phyloP scores from a whole-genome alignment of 2,888 invertebrate genomes.

The Trissolcus brochymenae region DNA sequence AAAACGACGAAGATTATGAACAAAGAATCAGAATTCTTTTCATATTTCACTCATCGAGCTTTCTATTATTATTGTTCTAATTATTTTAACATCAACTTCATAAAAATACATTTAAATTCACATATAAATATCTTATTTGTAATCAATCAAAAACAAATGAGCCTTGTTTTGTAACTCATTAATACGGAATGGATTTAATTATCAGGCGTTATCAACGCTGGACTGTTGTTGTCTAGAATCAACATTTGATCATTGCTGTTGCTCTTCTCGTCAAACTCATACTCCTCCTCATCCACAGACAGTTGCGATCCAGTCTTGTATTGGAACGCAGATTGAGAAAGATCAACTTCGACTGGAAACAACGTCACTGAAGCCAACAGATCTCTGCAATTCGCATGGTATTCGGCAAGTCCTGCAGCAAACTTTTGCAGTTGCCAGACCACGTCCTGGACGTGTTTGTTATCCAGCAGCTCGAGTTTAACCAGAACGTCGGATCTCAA shows the following conservation, averaged over 20 bases:
- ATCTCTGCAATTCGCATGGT: constrained; percentile 85
- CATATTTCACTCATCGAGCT: neutral
- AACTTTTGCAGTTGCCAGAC: constrained; percentile 90
- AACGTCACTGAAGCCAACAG: constrained; percentile 86
- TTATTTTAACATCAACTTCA: constrained; percentile 2
- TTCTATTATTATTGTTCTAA: neutral
- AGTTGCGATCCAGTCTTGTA: constrained; percentile 81
- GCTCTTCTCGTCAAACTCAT: constrained; percentile 59
- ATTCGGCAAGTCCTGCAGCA: constrained; percentile 88
- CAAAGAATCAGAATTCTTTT: no score
- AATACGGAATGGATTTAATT: constrained; percentile 28
- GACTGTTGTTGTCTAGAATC: constrained; percentile 61
- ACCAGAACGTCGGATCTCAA: constrained; percentile 94
- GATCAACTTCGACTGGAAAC: constrained; percentile 97
- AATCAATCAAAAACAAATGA: constrained; percentile 15
- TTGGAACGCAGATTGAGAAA: constrained; percentile 94
- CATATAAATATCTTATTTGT: constrained; percentile 15
- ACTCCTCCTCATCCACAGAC: constrained; percentile 65
- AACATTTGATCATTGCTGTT: constrained; percentile 59
- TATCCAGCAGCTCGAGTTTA: constrained; percentile 97
- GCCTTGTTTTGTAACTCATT: constrained; percentile 5
- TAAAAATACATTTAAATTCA: constrained; percentile 22
- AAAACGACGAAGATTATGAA: no score
- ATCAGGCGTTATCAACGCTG: constrained; percentile 54
- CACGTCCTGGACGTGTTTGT: constrained; percentile 98